Evolutionary conservation across 2,797 vertebrate genomes (phyloP), one percentile per base, ranked within the genome.

Genomic region (Acipenser ruthenus): DNA sequence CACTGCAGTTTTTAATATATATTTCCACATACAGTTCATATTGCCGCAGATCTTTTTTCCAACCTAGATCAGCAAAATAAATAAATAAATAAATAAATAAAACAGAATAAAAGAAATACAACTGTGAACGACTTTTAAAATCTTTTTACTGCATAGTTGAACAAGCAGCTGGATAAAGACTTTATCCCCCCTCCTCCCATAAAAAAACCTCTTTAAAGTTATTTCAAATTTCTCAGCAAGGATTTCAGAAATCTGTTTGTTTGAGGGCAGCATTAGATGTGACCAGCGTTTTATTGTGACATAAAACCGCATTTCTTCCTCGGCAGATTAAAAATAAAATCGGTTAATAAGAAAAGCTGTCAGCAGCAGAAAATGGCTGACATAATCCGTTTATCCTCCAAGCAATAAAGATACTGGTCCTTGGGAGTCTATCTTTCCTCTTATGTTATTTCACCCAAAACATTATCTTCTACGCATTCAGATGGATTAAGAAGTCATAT

Each of bases 301-400:
- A 98, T 97, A 98, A 99, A 97, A 98, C 95, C 94, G 91, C 94
- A 97, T 99, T 98, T 98, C 96, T 99, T 99, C 96, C 95, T 92
- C 88, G 92, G 95, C 95, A 99, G 96, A 98, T 99, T 99, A 99
- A 99, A 99, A 98, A 97, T 96, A 99, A 98, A 99, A 99, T 97
- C 95, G 94, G 95, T 99, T 99, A 99, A 98, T 99, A 99, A 98
- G 96, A 99, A 99, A 99, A 98, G 95, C 96, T 99, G 96, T 98
- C 96, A 98, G 96, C 94, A 93, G 96, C 95, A 98, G 94, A 98
- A 99, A 98, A 99, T 95, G 95, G 94, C 93, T 97, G 96, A 97
- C 95, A 99, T 99, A 99, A 99, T 99, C 96, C 95, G 96, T 99
- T 99, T 99, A 99, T 99, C 96, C 96, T 96, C 93, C 93, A 89